Percentiles rank a stretch among this genome's conserved stretches.
Evolutionary conservation across 2,113 vertebrate genomes (phyloP).

Genomic region (Mormyrus lacerda): DNA sequence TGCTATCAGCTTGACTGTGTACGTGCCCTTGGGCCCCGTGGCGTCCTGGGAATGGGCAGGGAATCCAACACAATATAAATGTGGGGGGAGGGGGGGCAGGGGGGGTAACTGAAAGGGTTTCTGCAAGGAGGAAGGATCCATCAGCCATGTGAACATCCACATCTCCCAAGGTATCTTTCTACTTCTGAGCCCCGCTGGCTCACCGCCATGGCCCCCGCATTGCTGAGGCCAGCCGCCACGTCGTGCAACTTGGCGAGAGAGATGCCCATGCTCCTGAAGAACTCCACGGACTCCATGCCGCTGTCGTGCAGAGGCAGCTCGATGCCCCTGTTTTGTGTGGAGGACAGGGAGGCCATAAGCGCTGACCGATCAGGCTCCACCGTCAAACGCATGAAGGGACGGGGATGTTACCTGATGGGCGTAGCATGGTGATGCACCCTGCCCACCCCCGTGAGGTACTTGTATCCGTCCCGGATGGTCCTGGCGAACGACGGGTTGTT

Average conservation of each 20-base stretch:
- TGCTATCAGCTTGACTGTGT: constrained; percentile 62
- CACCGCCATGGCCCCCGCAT: constrained; percentile 15
- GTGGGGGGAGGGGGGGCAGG: background rate
- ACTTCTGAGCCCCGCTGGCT: background rate
- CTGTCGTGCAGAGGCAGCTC: constrained; percentile 62
- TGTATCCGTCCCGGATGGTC: constrained; percentile 66
- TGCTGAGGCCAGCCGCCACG: constrained; percentile 24
- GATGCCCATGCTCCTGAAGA: constrained; percentile 71
- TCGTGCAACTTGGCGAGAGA: constrained; percentile 60
- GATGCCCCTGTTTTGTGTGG: constrained; percentile 50
- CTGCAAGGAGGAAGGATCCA: constrained; percentile 6
- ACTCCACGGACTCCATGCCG: constrained; percentile 63
- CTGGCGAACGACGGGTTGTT: constrained; percentile 71
- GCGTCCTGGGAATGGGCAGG: background rate
- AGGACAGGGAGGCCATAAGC: background rate
- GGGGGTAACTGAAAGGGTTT: background rate
- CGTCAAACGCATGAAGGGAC: constrained; percentile 8
- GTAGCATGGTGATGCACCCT: constrained; percentile 49
- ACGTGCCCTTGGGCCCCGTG: constrained; percentile 56
- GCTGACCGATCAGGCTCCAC: background rate
- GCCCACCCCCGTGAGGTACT: constrained; percentile 67
- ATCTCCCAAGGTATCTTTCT: background rate
- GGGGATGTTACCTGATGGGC: constrained; percentile 46
- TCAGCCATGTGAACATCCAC: constrained; percentile 20
- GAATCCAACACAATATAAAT: background rate